Conservation (phyloP, 2,888 invertebrate species). For the Pteria penguin region DNA sequence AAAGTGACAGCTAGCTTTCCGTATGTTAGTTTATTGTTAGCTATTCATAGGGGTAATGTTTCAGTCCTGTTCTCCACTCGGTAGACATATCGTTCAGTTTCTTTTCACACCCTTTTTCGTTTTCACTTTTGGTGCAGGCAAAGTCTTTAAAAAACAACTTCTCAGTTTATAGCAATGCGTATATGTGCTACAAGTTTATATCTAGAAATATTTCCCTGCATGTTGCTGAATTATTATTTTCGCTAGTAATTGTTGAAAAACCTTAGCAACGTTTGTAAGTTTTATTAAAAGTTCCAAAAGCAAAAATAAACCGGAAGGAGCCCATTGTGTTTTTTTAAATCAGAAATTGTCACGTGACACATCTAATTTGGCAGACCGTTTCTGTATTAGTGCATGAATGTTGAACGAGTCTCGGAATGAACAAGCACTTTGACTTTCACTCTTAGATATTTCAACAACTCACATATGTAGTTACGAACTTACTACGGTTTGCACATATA, state of each 20-base stretch:
- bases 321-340: no score
- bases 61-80: not conserved
- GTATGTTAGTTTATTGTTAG: conserved; percentile 23
- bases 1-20: conserved; percentile 25
- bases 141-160: no score
- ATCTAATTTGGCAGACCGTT: no score
- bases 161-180: no score
- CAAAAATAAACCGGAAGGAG: no score
- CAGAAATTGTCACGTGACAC: no score
- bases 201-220: no score
- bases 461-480: not conserved
- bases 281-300: no score
- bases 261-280: no score
- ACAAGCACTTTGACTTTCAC: not conserved
- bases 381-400: not conserved
- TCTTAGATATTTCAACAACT: not conserved
- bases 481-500: not conserved
- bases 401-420: not conserved
- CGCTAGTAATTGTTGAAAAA: no score
- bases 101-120: not conserved
- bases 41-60: not conserved
- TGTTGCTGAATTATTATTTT: no score
- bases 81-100: not conserved
- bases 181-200: no score
- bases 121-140: not conserved